phyloP scores from a whole-genome alignment of 1,140 invertebrate species.

The Babylonia areolata region DNA sequence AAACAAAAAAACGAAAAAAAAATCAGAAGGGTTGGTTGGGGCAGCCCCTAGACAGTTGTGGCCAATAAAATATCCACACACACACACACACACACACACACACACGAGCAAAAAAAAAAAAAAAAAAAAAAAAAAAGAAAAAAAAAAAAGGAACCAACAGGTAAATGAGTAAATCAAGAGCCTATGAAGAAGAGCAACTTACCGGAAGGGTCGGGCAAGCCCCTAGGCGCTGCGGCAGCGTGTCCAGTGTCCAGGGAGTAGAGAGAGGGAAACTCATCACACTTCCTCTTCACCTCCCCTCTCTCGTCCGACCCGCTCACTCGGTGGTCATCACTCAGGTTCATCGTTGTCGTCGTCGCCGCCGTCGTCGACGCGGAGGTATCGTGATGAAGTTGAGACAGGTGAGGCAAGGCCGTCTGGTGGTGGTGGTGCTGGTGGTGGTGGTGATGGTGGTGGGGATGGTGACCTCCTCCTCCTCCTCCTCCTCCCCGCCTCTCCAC shows the following conservation, averaged over 20 bases:
- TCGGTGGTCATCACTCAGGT: constrained; percentile 47
- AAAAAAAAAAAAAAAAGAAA: no score
- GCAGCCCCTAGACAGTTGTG: no score
- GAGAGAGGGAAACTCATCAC: constrained; percentile 71
- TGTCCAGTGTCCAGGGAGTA: constrained; percentile 69
- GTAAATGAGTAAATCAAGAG: no score
- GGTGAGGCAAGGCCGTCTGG: background rate
- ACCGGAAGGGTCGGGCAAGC: constrained; percentile 69
- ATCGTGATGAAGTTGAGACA: constrained; percentile 6
- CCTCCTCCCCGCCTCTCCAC: background rate
- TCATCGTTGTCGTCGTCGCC: constrained; percentile 40
- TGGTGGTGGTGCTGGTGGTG: background rate
- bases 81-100: no score
- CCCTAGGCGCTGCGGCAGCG: constrained; percentile 41
- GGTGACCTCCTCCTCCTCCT: constrained; percentile 4
- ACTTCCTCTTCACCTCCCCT: constrained; percentile 51
- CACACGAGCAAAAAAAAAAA: no score
- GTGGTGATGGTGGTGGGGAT: background rate
- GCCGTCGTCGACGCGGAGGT: background rate
- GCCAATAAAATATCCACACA: no score
- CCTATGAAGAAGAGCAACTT: constrained; percentile 31
- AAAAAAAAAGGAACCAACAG: no score
- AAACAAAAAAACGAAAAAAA: no score
- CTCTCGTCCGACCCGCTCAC: constrained; percentile 46
- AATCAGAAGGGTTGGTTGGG: no score